Evolutionary conservation across 2,888 invertebrate genomes (phyloP).

Genomic region (Sarcophaga caerulescens): DNA sequence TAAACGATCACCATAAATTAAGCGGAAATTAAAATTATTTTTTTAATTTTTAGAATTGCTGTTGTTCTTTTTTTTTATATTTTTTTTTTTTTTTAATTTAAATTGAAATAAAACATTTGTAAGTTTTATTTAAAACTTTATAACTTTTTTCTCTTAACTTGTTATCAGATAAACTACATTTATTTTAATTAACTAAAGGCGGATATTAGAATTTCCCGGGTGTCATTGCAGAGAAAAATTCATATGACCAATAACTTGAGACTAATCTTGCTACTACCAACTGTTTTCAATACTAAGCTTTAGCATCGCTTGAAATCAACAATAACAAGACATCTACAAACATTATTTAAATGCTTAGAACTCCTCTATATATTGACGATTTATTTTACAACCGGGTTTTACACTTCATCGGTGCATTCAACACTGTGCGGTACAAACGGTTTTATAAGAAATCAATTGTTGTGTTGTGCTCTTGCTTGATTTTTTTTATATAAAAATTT

Average conservation of each 20-base stretch:
- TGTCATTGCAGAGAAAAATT: conserved; percentile 35
- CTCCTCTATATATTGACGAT: conserved; percentile 31
- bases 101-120: neutral
- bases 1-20: too few relatives aligned
- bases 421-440: neutral
- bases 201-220: conserved; percentile 51
- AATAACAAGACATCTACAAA: neutral
- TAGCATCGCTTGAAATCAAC: neutral
- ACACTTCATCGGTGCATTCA: conserved; percentile 16
- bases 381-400: conserved; percentile 44
- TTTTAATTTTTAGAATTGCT: too few relatives aligned
- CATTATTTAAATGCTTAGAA: conserved; percentile 11
- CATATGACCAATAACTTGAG: conserved; percentile 14
- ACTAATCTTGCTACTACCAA: neutral
- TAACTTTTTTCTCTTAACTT: neutral
- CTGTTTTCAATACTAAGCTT: neutral
- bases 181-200: conserved; percentile 59
- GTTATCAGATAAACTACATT: conserved; percentile 51
- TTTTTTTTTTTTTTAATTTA: neutral
- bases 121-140: neutral
- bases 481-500: conserved; percentile 25
- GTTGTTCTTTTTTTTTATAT: too few relatives aligned
- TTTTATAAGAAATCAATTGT: neutral
- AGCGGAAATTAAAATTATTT: too few relatives aligned
- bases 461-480: conserved; percentile 6